phyloP scores from a whole-genome alignment of 2,113 vertebrate genomes.

The Thermophis baileyi region DNA sequence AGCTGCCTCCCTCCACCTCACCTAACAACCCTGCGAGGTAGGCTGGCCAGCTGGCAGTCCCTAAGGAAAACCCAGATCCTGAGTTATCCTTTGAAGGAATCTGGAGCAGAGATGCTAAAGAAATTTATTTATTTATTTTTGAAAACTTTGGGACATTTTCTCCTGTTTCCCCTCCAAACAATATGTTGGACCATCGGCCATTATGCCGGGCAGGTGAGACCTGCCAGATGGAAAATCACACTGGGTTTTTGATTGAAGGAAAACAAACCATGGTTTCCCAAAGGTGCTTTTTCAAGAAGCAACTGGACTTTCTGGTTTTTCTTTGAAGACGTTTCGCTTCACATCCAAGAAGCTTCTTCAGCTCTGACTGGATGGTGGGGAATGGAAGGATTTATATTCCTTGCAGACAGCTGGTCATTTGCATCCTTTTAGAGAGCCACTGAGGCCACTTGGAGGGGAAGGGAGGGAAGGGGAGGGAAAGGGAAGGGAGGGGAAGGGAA shows the following conservation, averaged over 20 bases:
- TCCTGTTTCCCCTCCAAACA: neutral
- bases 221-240: neutral
- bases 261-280: neutral
- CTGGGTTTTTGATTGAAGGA: neutral
- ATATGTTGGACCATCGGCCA: neutral
- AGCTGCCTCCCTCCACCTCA: neutral
- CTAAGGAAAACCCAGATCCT: neutral
- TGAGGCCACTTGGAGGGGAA: too few relatives aligned
- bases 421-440: too few relatives aligned
- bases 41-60: neutral
- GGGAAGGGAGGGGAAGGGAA: too few relatives aligned
- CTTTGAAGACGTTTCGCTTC: too few relatives aligned
- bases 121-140: neutral
- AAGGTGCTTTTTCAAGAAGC: neutral
- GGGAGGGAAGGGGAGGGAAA: too few relatives aligned
- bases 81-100: neutral
- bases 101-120: neutral
- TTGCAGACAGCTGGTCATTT: too few relatives aligned
- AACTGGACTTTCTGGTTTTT: neutral
- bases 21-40: neutral
- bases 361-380: too few relatives aligned
- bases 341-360: too few relatives aligned
- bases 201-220: neutral
- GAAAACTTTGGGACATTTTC: neutral
- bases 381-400: too few relatives aligned